phyloP scores from a whole-genome alignment of 2,113 vertebrate species.

The Pagrus major region DNA sequence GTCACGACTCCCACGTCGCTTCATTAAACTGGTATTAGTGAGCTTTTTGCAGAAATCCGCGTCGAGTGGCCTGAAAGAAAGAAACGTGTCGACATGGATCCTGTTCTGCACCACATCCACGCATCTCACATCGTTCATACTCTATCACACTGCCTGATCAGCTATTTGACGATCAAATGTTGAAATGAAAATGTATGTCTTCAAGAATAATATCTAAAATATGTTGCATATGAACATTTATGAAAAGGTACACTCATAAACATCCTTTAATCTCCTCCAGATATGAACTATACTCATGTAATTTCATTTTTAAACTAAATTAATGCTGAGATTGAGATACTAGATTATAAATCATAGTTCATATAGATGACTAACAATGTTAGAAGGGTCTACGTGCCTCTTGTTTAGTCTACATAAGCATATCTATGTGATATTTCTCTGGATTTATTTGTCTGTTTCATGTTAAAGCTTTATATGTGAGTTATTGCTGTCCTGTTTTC shows the following conservation, averaged over 20 bases:
- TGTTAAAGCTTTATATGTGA: conserved; percentile 55
- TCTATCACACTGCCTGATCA: conserved; percentile 47
- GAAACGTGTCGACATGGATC: conserved; percentile 74
- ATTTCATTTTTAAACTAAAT: conserved; percentile 25
- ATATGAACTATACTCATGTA: conserved; percentile 11
- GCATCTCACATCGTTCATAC: conserved; percentile 75
- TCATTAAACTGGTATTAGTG: conserved; percentile 57
- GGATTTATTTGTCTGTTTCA: conserved; percentile 31
- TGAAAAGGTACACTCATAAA: conserved; percentile 10
- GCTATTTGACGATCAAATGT: conserved; percentile 19
- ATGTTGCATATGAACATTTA: conserved; percentile 18
- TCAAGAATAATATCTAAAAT: conserved; percentile 30
- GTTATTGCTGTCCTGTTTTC: conserved; percentile 48
- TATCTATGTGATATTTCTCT: conserved; percentile 54
- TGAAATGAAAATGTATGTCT: conserved; percentile 16
- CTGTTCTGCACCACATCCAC: conserved; percentile 66
- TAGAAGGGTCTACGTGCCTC: conserved; percentile 52
- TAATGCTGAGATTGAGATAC: neutral
- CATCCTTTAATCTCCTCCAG: conserved; percentile 28
- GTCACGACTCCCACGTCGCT: conserved; percentile 14
- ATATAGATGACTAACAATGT: conserved; percentile 70
- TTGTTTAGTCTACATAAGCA: conserved; percentile 63
- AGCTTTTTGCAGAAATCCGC: conserved; percentile 14
- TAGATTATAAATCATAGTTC: conserved; percentile 17
- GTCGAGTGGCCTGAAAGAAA: conserved; percentile 64